These are phyloP conservation scores for Nymphalis polychloros DNA, from an alignment of 2,888 invertebrate species.

Conservation along the genomic window DNA sequence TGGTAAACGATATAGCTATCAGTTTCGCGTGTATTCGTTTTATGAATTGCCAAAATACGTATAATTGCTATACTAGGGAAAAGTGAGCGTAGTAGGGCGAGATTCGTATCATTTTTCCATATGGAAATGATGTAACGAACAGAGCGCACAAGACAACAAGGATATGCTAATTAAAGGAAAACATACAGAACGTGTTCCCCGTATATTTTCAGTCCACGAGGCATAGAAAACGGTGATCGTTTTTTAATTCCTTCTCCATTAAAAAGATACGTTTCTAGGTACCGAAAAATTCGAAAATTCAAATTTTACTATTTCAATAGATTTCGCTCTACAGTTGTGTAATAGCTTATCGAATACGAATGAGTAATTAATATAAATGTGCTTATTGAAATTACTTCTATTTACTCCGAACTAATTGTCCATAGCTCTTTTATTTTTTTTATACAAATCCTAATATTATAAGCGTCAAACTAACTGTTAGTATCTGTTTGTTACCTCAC, in stretches of 20 bases:
- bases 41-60: constrained; percentile 5
- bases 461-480: no score
- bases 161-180: constrained; percentile 81
- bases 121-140: constrained; percentile 78
- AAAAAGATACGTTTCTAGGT: constrained; percentile 16
- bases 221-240: constrained; percentile 52
- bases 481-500: no score
- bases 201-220: constrained; percentile 72
- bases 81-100: constrained; percentile 52
- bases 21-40: constrained; percentile 25
- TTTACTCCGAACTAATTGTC: no score
- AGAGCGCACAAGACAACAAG: constrained; percentile 76
- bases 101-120: constrained; percentile 79
- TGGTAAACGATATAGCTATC: neutral
- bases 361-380: no score
- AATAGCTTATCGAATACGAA: no score
- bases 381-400: no score
- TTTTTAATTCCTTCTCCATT: constrained; percentile 45
- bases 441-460: no score
- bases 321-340: no score
- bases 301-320: neutral
- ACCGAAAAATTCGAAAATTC: neutral
- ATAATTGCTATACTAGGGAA: constrained; percentile 25
- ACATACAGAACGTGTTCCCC: constrained; percentile 64
- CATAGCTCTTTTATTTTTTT: no score